Evolutionary conservation across 2,797 vertebrate species (phyloP).

Genomic region (Paratrypauchen microcephalus): DNA sequence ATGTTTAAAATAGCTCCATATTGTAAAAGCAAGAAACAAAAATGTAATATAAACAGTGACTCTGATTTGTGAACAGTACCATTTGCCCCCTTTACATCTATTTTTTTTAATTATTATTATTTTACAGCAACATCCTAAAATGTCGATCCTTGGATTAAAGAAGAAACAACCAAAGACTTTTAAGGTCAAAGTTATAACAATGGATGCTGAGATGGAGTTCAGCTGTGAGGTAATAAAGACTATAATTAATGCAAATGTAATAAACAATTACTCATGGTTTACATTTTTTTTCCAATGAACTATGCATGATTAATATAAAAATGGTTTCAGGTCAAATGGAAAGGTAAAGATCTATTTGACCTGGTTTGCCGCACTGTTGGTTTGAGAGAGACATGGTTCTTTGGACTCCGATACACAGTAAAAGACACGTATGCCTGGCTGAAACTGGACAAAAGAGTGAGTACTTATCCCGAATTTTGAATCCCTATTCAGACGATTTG

Average conservation of each 20-base stretch:
- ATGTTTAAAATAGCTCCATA: background rate
- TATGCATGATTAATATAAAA: background rate
- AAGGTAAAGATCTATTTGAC: constrained; percentile 93
- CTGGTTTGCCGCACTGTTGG: constrained; percentile 90
- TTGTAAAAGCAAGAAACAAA: background rate
- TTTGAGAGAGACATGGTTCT: constrained; percentile 93
- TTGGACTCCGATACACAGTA: constrained; percentile 87
- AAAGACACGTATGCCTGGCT: constrained; percentile 91
- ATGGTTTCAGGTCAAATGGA: constrained; percentile 87
- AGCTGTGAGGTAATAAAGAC: constrained; percentile 85
- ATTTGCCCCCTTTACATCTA: background rate
- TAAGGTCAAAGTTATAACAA: constrained; percentile 90
- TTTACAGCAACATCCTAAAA: constrained; percentile 50
- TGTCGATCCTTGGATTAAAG: constrained; percentile 91
- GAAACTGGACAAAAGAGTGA: constrained; percentile 90
- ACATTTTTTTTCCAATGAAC: background rate
- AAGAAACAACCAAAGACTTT: constrained; percentile 94
- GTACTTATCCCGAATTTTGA: constrained; percentile 18
- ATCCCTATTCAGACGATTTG: background rate
- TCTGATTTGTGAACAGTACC: background rate
- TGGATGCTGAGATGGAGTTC: constrained; percentile 95
- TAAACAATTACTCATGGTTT: background rate
- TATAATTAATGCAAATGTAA: background rate
- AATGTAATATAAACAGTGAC: background rate
- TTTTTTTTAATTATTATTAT: background rate